Evolutionary conservation across 2,113 vertebrate genomes (phyloP).

Genomic region (Bufo bufo): DNA sequence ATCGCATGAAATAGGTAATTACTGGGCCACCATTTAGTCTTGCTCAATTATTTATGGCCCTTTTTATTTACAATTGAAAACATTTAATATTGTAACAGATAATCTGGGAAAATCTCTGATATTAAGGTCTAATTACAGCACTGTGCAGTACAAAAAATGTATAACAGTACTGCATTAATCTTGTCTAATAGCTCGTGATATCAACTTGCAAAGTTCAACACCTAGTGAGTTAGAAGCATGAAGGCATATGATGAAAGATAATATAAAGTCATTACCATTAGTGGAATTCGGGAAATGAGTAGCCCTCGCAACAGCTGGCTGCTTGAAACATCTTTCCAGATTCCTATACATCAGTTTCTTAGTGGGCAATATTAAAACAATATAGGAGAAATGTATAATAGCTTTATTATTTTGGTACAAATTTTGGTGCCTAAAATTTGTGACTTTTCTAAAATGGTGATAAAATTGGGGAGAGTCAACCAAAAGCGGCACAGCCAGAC

Average conservation of each 20-base stretch:
- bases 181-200: background rate
- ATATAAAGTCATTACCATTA: constrained; percentile 3
- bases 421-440: no score
- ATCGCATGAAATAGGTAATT: background rate
- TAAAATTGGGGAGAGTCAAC: no score
- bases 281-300: background rate
- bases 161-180: background rate
- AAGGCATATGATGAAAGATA: constrained; percentile 33
- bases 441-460: no score
- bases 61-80: constrained; percentile 29
- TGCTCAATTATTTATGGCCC: constrained; percentile 21
- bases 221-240: background rate
- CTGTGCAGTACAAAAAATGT: background rate
- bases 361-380: background rate
- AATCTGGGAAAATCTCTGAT: constrained; percentile 36
- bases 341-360: background rate
- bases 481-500: no score
- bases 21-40: background rate
- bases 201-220: constrained; percentile 37
- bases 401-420: no score
- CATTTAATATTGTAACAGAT: constrained; percentile 29
- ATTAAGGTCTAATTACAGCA: constrained; percentile 22
- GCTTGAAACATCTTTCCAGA: background rate
- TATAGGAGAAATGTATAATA: background rate
- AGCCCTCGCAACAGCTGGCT: background rate